These are phyloP conservation scores for Melanostoma mellinum DNA, from an alignment of 2,888 invertebrate genomes.

Conservation along the genomic window DNA sequence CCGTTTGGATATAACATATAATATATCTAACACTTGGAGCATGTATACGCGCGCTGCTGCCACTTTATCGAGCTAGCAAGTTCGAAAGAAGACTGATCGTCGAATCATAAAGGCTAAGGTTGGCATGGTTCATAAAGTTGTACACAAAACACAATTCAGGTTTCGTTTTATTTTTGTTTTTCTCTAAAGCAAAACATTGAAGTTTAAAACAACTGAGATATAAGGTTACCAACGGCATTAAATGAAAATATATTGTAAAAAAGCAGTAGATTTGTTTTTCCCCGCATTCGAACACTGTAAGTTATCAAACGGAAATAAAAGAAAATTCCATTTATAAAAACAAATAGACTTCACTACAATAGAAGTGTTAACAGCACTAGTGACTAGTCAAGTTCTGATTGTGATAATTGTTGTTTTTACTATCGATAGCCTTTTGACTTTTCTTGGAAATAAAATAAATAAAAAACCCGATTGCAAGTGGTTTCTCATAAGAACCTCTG, in stretches of 20 bases:
- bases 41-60: conserved; percentile 44
- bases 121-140: conserved; percentile 50
- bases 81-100: conserved; percentile 67
- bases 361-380: conserved; percentile 9
- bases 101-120: conserved; percentile 69
- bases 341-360: neutral
- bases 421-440: conserved; percentile 57
- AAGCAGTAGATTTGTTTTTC: neutral
- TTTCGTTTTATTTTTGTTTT: conserved; percentile 58
- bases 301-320: conserved; percentile 19
- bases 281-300: neutral
- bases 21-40: conserved; percentile 25
- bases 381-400: conserved; percentile 33
- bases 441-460: conserved; percentile 3
- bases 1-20: conserved; percentile 26
- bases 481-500: neutral
- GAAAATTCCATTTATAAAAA: neutral
- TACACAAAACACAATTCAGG: conserved; percentile 56
- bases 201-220: conserved; percentile 30
- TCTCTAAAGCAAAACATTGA: conserved; percentile 46
- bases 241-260: neutral
- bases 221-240: conserved; percentile 49
- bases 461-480: conserved; percentile 8
- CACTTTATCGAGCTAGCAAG: conserved; percentile 46
- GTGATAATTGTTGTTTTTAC: conserved; percentile 36